Conservation (phyloP, 2,113 vertebrate species). For the Siniperca knerii region DNA sequence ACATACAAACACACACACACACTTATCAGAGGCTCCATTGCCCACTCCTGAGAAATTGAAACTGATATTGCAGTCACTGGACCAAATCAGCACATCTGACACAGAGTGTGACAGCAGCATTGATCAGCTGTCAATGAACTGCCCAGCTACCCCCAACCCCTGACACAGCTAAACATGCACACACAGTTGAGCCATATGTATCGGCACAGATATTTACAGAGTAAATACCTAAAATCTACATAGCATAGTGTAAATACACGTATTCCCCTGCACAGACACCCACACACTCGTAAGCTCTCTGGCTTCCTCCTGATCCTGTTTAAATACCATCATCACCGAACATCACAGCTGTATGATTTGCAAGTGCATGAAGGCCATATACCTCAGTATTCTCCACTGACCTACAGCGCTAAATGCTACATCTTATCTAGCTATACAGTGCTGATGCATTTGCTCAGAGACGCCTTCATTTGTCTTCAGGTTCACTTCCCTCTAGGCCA, state of each 20-base stretch:
- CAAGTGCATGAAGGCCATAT: slow-evolving; percentile 44
- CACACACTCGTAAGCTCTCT: slow-evolving; percentile 45
- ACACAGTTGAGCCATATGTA: slow-evolving; percentile 7
- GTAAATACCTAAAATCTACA: slow-evolving; percentile 50
- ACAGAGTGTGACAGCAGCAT: slow-evolving; percentile 66
- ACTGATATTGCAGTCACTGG: slow-evolving; percentile 75
- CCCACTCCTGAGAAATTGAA: slow-evolving; percentile 63
- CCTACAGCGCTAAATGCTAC: slow-evolving; percentile 29
- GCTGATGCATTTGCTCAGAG: slow-evolving; percentile 13
- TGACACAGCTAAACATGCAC: slow-evolving; percentile 36
- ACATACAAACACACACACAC: slow-evolving; percentile 25
- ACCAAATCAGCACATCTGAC: slow-evolving; percentile 72
- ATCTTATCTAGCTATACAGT: slow-evolving; percentile 4
- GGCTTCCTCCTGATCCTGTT: slow-evolving; percentile 49
- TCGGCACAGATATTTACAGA: slow-evolving; percentile 46
- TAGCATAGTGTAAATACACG: slow-evolving; percentile 42
- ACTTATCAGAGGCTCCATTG: slow-evolving; percentile 34
- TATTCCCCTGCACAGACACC: slow-evolving; percentile 44
- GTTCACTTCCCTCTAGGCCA: not conserved
- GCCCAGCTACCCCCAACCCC: slow-evolving; percentile 26
- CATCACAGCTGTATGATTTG: slow-evolving; percentile 52
- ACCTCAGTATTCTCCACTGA: slow-evolving; percentile 29
- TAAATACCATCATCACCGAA: slow-evolving; percentile 61
- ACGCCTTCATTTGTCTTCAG: slow-evolving; percentile 8
- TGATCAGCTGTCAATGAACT: slow-evolving; percentile 77